Percentiles rank a stretch among this genome's conserved stretches.
These are phyloP conservation scores for Sitta europaea DNA, from an alignment of 2,113 vertebrate species.

Conservation along the genomic window DNA sequence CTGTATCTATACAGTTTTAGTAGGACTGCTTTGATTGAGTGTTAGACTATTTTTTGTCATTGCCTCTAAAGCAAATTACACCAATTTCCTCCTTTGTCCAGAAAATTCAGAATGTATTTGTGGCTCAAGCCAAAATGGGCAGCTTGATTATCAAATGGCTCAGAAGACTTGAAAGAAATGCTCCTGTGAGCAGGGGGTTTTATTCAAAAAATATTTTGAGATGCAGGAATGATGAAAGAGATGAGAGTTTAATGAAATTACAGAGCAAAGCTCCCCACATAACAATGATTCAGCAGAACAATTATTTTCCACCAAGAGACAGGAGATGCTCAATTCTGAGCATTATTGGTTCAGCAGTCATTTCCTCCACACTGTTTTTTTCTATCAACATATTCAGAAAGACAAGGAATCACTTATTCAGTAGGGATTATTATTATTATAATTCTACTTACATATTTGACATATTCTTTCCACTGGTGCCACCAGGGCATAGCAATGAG, in stretches of 20 bases:
- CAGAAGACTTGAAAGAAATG: neutral
- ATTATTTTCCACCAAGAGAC: neutral
- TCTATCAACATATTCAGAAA: neutral
- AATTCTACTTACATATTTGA: conserved; percentile 91
- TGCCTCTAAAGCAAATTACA: neutral
- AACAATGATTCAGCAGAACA: neutral
- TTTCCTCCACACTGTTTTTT: neutral
- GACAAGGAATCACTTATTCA: neutral
- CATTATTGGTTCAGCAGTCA: neutral
- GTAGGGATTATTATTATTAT: neutral
- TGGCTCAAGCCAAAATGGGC: neutral
- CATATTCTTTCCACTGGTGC: conserved; percentile 98
- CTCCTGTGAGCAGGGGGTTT: neutral
- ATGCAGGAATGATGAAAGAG: neutral
- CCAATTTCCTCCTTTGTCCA: neutral
- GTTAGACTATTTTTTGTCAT: neutral
- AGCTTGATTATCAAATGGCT: neutral
- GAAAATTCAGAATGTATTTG: neutral
- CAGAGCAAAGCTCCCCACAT: neutral
- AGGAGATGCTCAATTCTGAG: neutral
- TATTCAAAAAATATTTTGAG: neutral
- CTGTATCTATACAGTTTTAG: neutral
- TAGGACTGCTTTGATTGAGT: neutral
- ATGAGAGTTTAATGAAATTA: neutral
- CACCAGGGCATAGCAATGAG: conserved; percentile 98